Conservation (phyloP, 2,797 vertebrate species). For the Selene dorsalis region DNA sequence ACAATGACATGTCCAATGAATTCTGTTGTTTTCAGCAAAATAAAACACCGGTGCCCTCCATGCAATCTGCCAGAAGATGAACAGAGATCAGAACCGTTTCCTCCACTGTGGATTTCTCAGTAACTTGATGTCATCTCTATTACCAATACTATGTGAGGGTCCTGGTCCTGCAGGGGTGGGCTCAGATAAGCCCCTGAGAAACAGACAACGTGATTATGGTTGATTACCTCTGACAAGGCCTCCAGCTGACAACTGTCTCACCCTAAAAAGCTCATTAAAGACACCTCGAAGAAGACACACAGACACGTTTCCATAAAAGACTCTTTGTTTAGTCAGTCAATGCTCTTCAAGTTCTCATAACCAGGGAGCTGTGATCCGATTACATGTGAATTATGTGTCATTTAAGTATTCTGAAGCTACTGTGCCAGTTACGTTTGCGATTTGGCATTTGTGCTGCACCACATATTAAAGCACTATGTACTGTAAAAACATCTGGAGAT, state of each 20-base stretch:
- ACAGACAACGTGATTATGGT: constrained; percentile 64
- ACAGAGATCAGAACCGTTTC: constrained; percentile 26
- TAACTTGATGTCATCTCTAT: constrained; percentile 47
- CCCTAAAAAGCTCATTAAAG: constrained; percentile 64
- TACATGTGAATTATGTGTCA: constrained; percentile 23
- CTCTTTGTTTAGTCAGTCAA: constrained; percentile 1
- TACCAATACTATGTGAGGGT: constrained; percentile 55
- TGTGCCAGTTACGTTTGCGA: constrained; percentile 29
- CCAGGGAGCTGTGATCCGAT: constrained; percentile 36
- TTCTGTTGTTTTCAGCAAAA: constrained; percentile 19
- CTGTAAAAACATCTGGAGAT: constrained; percentile 16
- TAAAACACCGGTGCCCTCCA: background rate
- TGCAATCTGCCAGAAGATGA: constrained; percentile 4
- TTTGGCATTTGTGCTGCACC: constrained; percentile 33
- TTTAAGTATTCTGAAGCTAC: constrained; percentile 17
- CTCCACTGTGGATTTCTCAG: constrained; percentile 8
- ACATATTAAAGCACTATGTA: constrained; percentile 12
- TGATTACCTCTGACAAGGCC: constrained; percentile 64
- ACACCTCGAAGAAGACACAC: constrained; percentile 27
- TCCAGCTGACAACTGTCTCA: constrained; percentile 51
- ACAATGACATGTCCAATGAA: background rate
- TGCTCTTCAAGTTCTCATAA: constrained; percentile 11
- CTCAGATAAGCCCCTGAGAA: constrained; percentile 52
- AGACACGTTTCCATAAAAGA: constrained; percentile 2
- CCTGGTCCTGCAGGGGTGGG: constrained; percentile 34